A percentile compares a stretch with the other conserved stretches of the same genome.
Evolutionary conservation across 2,797 vertebrate genomes (phyloP).

Genomic region (Gouania willdenowi): DNA sequence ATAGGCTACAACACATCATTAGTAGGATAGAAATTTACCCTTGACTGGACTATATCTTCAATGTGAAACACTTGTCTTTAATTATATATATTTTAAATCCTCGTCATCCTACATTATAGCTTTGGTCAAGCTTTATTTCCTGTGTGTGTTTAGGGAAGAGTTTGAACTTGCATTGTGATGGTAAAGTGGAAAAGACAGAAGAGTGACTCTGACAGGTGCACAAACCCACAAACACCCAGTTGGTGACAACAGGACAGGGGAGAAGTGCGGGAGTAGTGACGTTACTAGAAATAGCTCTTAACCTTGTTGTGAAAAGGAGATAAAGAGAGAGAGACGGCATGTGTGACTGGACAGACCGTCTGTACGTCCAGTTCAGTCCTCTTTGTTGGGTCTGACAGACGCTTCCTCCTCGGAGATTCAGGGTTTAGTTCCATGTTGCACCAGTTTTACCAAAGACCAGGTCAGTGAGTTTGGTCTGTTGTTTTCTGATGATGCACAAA

Average conservation of each 20-base stretch:
- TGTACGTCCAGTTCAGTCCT: background rate
- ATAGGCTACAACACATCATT: no score
- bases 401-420: constrained; percentile 13
- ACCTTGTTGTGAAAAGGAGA: constrained; percentile 21
- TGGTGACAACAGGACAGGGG: constrained; percentile 49
- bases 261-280: constrained; percentile 35
- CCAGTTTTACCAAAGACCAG: constrained; percentile 29
- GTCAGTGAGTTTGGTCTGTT: constrained; percentile 22
- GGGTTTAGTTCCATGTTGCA: constrained; percentile 11
- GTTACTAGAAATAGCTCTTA: constrained; percentile 69
- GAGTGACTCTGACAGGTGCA: constrained; percentile 63
- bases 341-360: background rate
- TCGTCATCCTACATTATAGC: no score
- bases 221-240: constrained; percentile 19
- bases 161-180: constrained; percentile 17
- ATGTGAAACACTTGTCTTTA: no score
- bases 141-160: background rate
- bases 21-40: no score
- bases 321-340: constrained; percentile 4
- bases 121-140: no score
- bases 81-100: no score
- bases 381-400: constrained; percentile 1
- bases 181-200: constrained; percentile 15
- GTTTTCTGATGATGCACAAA: constrained; percentile 9
- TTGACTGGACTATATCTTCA: no score